These are phyloP conservation scores for Atrichornis clamosus DNA, from an alignment of 2,113 vertebrate genomes.

Conservation along the genomic window DNA sequence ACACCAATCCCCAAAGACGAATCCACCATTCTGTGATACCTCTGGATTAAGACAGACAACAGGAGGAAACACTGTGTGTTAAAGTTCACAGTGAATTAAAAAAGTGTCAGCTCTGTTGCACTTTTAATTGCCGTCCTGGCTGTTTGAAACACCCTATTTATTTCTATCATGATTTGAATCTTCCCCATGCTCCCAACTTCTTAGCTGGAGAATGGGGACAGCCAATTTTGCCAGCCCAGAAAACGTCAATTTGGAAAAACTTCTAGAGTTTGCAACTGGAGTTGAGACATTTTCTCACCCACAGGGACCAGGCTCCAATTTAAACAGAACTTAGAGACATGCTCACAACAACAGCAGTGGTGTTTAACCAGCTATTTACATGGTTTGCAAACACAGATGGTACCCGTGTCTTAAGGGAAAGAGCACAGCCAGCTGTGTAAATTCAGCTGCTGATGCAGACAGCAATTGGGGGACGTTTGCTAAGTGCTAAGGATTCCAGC, in stretches of 20 bases:
- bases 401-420: background rate
- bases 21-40: background rate
- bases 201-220: background rate
- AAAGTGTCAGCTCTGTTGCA: background rate
- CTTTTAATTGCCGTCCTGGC: background rate
- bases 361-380: background rate
- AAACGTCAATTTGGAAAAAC: background rate
- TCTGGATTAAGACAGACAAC: background rate
- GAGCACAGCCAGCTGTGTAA: background rate
- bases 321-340: background rate
- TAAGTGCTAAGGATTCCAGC: background rate
- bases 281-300: background rate
- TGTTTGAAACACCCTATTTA: background rate
- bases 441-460: background rate
- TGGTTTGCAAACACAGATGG: background rate
- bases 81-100: background rate
- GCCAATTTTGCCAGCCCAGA: background rate
- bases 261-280: background rate
- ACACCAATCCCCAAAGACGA: background rate
- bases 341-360: background rate
- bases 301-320: background rate
- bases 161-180: background rate
- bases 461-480: background rate
- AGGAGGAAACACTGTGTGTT: background rate
- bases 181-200: background rate